Base-by-base conservation (phyloP, 1,140 invertebrate genomes). In the Heliothis virescens region DNA sequence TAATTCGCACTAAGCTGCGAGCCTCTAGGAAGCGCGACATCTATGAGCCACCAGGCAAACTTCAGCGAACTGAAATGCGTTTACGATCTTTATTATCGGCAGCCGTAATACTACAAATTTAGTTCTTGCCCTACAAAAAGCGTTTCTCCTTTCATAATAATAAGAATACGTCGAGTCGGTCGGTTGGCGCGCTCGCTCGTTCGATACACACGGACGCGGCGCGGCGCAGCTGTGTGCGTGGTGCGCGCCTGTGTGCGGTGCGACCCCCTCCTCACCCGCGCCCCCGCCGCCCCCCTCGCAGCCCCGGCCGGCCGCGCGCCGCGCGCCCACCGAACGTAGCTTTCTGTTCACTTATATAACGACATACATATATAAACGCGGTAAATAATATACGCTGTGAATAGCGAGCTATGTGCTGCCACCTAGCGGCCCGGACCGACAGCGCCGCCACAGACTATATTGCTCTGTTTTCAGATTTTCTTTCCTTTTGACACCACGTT, bases 111-210 rank as follows among this genome's bases (percentile, higher is more conserved):
- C 91, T 89, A 93, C 92, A 92, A 92, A 94, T 94, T 94, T 94
- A 94, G 93, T 94, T 94, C 91, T 93, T 94, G 93, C 92, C 93
- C 93, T 94, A 94, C 93, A 94, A 94, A 94, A 94, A 94, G 91
- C 92, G 93, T 94, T 94, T 94, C 93, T 94, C 92, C 92, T 94
- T 94, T 94, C 93, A 94, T 94, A 93, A 93, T 94, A 94, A 94
- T 94, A 94, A 94, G 92, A 94, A 94, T 94, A 94, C 92, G 90
- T 87, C 89, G 93, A 90, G 90, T 91, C 90, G 90, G 89, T 91
- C 87, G 88, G 91, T 86, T 91, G 87, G 89, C 88, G 90, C 88
- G 88, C 87, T 88, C 85, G 90, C 82, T 90, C 86, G 89, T 82
- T 90, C 88, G 87, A 88, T 89, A 88, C 81, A 86, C 90, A 84